These are phyloP conservation scores for Agrochola litura DNA, from an alignment of 2,888 invertebrate genomes.

Conservation along the genomic window DNA sequence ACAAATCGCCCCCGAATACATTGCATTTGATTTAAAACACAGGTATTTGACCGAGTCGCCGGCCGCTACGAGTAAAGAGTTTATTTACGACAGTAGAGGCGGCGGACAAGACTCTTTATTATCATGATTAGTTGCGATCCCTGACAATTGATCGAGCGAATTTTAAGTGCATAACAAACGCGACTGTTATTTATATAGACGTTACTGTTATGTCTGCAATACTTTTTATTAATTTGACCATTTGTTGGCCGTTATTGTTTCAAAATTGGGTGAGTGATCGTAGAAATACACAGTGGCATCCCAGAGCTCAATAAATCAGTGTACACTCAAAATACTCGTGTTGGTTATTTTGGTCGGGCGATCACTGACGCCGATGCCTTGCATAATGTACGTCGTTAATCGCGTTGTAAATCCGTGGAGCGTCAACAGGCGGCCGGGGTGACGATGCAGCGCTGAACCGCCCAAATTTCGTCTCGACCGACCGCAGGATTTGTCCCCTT, in stretches of 20 bases:
- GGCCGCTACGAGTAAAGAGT: conserved; percentile 78
- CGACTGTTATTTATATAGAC: conserved; percentile 74
- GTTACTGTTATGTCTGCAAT: conserved; percentile 70
- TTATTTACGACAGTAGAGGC: conserved; percentile 80
- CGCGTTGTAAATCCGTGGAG: conserved; percentile 75
- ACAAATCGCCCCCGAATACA: conserved; percentile 80
- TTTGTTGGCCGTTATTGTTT: conserved; percentile 70
- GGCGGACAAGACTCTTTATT: conserved; percentile 74
- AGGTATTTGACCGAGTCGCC: conserved; percentile 86
- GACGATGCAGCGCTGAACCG: conserved; percentile 69
- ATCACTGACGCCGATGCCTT: conserved; percentile 75
- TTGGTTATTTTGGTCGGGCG: conserved; percentile 73
- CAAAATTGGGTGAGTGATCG: conserved; percentile 73
- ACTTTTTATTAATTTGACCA: conserved; percentile 78
- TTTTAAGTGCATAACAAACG: conserved; percentile 78
- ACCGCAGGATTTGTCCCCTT: conserved; percentile 80
- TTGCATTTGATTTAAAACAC: conserved; percentile 83
- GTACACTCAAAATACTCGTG: conserved; percentile 75
- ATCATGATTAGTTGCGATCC: conserved; percentile 78
- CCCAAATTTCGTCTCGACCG: conserved; percentile 70
- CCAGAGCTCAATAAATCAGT: conserved; percentile 75
- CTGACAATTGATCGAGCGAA: conserved; percentile 77
- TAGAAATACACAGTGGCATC: conserved; percentile 75
- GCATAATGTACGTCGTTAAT: conserved; percentile 81
- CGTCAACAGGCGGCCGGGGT: conserved; percentile 76